Evolutionary conservation across 1,140 invertebrate species (phyloP).

Genomic region (Aphelenchoides avenae): DNA sequence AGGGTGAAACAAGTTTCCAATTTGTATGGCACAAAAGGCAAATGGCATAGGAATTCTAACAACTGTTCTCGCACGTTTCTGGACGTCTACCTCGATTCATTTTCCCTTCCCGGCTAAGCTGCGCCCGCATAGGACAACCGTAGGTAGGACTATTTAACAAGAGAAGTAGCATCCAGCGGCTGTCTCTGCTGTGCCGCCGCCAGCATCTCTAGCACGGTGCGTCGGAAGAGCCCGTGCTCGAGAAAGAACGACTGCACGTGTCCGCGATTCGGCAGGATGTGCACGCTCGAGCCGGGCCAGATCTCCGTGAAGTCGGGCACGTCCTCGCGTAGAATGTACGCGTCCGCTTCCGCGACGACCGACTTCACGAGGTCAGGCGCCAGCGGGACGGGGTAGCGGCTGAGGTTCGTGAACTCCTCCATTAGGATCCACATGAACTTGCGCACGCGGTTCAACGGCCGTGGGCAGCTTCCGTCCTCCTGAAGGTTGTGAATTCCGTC

Average conservation of each 20-base stretch:
- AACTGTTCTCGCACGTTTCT: too few species aligned
- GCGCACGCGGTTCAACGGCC: slow-evolving; percentile 66
- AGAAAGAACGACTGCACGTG: slow-evolving; percentile 84
- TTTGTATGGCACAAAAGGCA: too few species aligned
- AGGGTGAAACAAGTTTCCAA: too few species aligned
- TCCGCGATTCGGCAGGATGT: slow-evolving; percentile 73
- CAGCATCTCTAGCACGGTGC: slow-evolving; percentile 41
- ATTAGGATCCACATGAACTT: slow-evolving; percentile 94
- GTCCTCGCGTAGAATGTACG: slow-evolving; percentile 79
- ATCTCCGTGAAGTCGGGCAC: slow-evolving; percentile 33
- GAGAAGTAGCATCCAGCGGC: background rate
- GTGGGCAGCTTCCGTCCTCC: slow-evolving; percentile 17
- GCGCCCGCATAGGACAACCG: slow-evolving; percentile 1
- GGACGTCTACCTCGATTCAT: too few species aligned
- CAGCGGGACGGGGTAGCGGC: slow-evolving; percentile 76
- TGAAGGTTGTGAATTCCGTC: slow-evolving; percentile 12
- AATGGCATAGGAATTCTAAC: too few species aligned
- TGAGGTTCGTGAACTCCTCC: slow-evolving; percentile 95
- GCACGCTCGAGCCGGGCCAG: slow-evolving; percentile 75
- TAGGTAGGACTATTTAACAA: background rate
- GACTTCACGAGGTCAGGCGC: slow-evolving; percentile 80
- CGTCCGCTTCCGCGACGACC: slow-evolving; percentile 78
- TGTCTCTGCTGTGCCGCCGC: background rate
- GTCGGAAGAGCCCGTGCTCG: slow-evolving; percentile 81
- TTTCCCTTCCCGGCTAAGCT: background rate